A percentile compares a stretch with the other conserved stretches of the same genome.
Evolutionary conservation across 2,888 invertebrate species (phyloP).

Genomic region (Pycnomerus fuliginosus): DNA sequence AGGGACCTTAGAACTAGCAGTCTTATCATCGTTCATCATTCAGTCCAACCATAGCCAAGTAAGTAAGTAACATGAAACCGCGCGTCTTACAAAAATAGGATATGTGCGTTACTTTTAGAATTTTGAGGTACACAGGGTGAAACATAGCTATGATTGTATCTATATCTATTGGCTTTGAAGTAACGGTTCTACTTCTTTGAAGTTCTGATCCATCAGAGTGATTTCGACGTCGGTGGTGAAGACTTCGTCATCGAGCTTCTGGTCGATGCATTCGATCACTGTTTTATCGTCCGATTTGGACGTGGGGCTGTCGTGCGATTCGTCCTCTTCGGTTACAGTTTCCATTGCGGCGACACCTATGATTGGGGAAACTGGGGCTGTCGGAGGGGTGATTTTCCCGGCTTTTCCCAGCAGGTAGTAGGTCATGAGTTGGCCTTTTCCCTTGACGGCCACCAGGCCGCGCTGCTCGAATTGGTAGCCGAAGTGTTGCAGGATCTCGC

Average conservation of each 20-base stretch:
- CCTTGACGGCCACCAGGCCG: constrained; percentile 93
- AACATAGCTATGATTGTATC: no score
- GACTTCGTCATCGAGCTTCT: constrained; percentile 41
- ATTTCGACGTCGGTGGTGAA: constrained; percentile 41
- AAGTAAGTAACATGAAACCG: no score
- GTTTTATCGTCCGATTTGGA: constrained; percentile 51
- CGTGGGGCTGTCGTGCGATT: constrained; percentile 49
- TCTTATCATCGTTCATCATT: no score
- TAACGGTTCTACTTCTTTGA: constrained; percentile 42
- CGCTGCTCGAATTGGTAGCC: constrained; percentile 93
- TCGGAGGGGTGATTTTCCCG: constrained; percentile 48
- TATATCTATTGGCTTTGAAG: constrained; percentile 45
- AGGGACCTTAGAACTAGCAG: no score
- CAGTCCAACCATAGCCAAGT: no score
- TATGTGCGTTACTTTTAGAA: no score
- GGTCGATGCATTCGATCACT: constrained; percentile 46
- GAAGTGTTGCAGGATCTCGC: constrained; percentile 82
- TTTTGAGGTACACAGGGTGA: no score
- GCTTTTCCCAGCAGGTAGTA: constrained; percentile 78
- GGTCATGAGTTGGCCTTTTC: constrained; percentile 95
- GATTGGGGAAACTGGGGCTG: constrained; percentile 47
- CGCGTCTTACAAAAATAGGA: no score
- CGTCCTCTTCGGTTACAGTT: constrained; percentile 52
- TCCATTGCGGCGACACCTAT: constrained; percentile 46
- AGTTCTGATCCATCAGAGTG: constrained; percentile 34